Conservation (phyloP, 2,797 vertebrate genomes). For the Prionace glauca region DNA sequence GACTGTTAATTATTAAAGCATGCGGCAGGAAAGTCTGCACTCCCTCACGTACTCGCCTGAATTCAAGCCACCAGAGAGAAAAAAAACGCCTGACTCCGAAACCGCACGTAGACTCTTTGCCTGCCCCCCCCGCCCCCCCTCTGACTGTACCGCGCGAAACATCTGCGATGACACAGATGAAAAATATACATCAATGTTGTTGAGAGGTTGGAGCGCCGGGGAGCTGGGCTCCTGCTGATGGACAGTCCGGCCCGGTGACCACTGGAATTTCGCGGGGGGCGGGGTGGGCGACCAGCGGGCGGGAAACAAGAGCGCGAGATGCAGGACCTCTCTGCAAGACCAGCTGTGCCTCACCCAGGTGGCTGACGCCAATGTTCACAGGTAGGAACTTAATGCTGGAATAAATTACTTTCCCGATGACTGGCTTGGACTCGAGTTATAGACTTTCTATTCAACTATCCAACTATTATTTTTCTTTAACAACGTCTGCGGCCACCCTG, state of each 20-base stretch:
- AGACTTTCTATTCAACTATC: not conserved
- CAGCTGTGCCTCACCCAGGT: not conserved
- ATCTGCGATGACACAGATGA: too few relatives aligned
- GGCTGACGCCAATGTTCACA: not conserved
- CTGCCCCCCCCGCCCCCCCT: not conserved
- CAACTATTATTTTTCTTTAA: not conserved
- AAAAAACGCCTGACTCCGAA: not conserved
- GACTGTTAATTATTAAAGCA: not conserved
- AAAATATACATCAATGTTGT: too few relatives aligned
- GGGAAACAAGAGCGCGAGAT: not conserved
- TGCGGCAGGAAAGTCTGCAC: conserved; percentile 17
- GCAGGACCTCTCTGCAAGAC: not conserved
- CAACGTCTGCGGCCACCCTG: not conserved
- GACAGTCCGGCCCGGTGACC: too few relatives aligned
- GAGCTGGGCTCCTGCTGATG: too few relatives aligned
- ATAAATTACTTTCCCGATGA: not conserved
- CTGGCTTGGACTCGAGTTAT: not conserved
- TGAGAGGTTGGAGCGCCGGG: too few relatives aligned
- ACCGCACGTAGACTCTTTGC: conserved; percentile 24
- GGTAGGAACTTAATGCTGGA: not conserved
- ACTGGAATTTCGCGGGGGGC: too few relatives aligned
- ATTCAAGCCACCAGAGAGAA: conserved; percentile 1
- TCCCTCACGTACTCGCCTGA: conserved; percentile 29
- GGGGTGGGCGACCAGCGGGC: too few relatives aligned
- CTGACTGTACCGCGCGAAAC: not conserved